phyloP scores from a whole-genome alignment of 1,140 invertebrate genomes.

The Littorina saxatilis region DNA sequence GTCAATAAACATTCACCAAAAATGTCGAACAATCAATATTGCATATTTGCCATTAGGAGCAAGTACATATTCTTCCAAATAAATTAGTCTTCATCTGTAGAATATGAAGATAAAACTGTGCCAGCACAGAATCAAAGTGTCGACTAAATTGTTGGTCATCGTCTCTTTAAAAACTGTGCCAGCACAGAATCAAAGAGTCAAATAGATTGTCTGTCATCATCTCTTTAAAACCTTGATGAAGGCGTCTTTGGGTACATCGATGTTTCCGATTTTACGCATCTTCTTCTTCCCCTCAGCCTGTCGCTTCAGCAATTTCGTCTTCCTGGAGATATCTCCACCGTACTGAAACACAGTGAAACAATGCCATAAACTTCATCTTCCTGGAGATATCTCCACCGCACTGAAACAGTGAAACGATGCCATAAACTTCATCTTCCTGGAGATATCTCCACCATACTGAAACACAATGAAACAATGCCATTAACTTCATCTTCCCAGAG shows the following conservation, averaged over 20 bases:
- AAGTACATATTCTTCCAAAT: too few species aligned
- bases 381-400: neutral
- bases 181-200: too few species aligned
- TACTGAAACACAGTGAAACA: slow-evolving; percentile 81
- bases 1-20: too few species aligned
- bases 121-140: too few species aligned
- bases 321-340: slow-evolving; percentile 93
- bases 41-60: too few species aligned
- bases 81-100: too few species aligned
- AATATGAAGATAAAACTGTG: too few species aligned
- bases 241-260: slow-evolving; percentile 92
- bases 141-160: too few species aligned
- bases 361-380: neutral
- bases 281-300: slow-evolving; percentile 96
- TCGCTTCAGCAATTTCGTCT: slow-evolving; percentile 90
- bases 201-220: too few species aligned
- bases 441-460: slow-evolving; percentile 44
- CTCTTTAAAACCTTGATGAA: slow-evolving; percentile 93
- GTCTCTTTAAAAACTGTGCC: too few species aligned
- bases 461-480: slow-evolving; percentile 71
- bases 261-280: slow-evolving; percentile 93
- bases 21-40: too few species aligned
- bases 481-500: slow-evolving; percentile 90
- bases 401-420: neutral
- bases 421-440: slow-evolving; percentile 30